Base-by-base conservation (phyloP, 2,888 invertebrate species). In the Leucophora obtusa region DNA sequence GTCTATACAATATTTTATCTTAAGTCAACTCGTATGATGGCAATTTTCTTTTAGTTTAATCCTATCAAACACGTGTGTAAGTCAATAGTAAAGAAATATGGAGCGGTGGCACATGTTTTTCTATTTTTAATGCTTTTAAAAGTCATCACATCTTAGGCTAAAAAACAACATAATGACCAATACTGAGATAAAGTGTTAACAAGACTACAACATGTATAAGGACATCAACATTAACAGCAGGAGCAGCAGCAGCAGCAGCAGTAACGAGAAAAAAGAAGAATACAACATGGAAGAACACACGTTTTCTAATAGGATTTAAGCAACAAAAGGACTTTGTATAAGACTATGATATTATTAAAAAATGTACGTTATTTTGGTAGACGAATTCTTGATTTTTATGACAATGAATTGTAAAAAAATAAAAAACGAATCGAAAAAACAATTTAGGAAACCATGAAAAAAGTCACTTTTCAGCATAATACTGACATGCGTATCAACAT, bases 291-390 rank as follows among this genome's bases (percentile, higher is more conserved):
- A 69, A 58, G 73, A 82, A 83, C 81, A 82, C 83, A 84, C 82
- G 83, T 83, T 84, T 83, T 81, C 79, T 83, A 84, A 83, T 83
- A 84, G 84, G 83, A 84, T 84, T 83, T 77, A 75, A 66, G 63
- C 79, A 79, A 81, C 80, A 80, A 76, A 76, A 72, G 68, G 59
- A 59, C 35, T 35, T 11, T n/a, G n/a, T 47, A 47, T 59, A 11
- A 15, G 33, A 24, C 28, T 50, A n/a, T 59, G 14, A 21, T 59
- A 50, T 59, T 21, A 53, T 15, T 51, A 18, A 60, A 47, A 8
- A 17, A 15, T 15, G 10, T 35, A 33, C 9, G 58, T 7, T 33
- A 33, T 14, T 33, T n/a, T n/a, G n/a, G 17, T n/a, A 21, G 21
- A 65, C 35, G 47, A 70, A 82, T 77, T 79, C 76, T 74, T 76